phyloP scores from a whole-genome alignment of 2,888 invertebrate genomes.

The Buathra laborator region DNA sequence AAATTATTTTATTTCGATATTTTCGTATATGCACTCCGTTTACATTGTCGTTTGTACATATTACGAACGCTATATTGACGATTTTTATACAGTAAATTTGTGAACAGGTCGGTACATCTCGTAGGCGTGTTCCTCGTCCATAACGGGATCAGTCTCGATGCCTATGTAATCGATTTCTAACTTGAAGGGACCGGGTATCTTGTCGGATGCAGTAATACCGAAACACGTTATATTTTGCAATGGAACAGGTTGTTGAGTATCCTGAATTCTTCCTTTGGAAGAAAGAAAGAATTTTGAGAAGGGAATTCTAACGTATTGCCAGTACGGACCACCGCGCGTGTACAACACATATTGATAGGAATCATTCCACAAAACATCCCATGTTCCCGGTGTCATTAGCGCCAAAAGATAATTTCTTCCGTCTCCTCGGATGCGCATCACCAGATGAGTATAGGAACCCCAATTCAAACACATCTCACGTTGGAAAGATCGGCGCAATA shows the following conservation, averaged over 20 bases:
- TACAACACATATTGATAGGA: slow-evolving; percentile 94
- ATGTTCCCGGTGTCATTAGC: slow-evolving; percentile 91
- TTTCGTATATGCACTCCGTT: slow-evolving; percentile 22
- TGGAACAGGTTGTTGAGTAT: slow-evolving; percentile 90
- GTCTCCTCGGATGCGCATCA: slow-evolving; percentile 95
- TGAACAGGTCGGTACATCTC: slow-evolving; percentile 91
- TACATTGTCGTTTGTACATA: slow-evolving; percentile 35
- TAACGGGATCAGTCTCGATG: slow-evolving; percentile 92
- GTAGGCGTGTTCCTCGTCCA: slow-evolving; percentile 95
- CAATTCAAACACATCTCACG: slow-evolving; percentile 91
- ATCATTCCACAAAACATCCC: slow-evolving; percentile 96
- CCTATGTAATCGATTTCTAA: slow-evolving; percentile 98
- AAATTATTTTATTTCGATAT: slow-evolving; percentile 5
- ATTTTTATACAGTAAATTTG: slow-evolving; percentile 58
- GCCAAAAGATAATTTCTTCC: slow-evolving; percentile 96
- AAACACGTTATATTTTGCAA: slow-evolving; percentile 89
- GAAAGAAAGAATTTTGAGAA: slow-evolving; percentile 96
- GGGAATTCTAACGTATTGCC: slow-evolving; percentile 96
- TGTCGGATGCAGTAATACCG: slow-evolving; percentile 94
- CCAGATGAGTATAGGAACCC: slow-evolving; percentile 90
- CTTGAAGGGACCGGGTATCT: slow-evolving; percentile 93
- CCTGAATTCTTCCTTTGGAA: slow-evolving; percentile 94
- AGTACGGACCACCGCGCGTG: slow-evolving; percentile 99
- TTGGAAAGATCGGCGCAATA: slow-evolving; percentile 93
- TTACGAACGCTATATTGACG: slow-evolving; percentile 30